Evolutionary conservation across 2,888 invertebrate species (phyloP).

Genomic region (Mythimna lalbum): DNA sequence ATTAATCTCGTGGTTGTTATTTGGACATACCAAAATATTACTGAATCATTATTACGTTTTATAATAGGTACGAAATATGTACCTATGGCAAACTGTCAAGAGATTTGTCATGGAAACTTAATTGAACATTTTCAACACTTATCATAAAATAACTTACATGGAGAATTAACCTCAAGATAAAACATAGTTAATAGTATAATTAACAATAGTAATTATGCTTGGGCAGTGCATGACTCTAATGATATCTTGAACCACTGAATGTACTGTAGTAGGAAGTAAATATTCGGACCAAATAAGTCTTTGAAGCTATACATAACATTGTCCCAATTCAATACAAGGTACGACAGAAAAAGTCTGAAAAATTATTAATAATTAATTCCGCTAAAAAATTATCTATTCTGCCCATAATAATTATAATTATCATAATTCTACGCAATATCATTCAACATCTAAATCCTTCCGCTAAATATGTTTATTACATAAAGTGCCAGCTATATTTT

Average conservation of each 20-base stretch:
- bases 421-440: conserved; percentile 65
- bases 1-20: too few relatives aligned
- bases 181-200: conserved; percentile 42
- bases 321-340: conserved; percentile 44
- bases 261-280: not conserved
- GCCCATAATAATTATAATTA: conserved; percentile 50
- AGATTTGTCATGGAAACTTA: conserved; percentile 58
- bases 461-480: conserved; percentile 78
- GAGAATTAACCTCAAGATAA: conserved; percentile 63
- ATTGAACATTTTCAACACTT: conserved; percentile 35
- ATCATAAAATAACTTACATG: conserved; percentile 51
- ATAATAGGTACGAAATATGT: not conserved
- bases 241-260: conserved; percentile 30
- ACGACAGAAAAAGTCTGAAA: conserved; percentile 6
- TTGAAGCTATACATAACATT: conserved; percentile 22
- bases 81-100: not conserved
- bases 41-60: not conserved
- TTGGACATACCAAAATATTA: not conserved
- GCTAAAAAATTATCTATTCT: conserved; percentile 34
- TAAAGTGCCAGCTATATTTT: conserved; percentile 86
- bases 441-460: conserved; percentile 78
- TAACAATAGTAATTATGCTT: conserved; percentile 40
- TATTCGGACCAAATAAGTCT: conserved; percentile 24
- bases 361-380: conserved; percentile 11
- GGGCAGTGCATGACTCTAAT: conserved; percentile 28